phyloP scores from a whole-genome alignment of 2,113 vertebrate genomes.

The Ochotona princeps region DNA sequence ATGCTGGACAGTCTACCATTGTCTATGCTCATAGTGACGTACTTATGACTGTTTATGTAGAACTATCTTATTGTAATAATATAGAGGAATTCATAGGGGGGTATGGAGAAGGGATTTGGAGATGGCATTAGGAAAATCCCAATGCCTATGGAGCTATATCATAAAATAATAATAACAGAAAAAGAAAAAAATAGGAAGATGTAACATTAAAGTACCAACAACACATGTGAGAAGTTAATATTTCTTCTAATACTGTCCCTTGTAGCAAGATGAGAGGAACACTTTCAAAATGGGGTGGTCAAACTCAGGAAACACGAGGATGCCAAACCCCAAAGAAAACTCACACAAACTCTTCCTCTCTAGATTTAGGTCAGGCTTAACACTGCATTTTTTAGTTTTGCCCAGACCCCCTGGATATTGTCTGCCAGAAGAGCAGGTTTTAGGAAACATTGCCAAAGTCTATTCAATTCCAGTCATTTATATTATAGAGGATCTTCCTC shows the following conservation, averaged over 20 bases:
- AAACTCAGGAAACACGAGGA: background rate
- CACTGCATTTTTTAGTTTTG: background rate
- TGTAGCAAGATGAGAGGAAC: background rate
- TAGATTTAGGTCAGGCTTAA: background rate
- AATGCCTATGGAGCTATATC: too few species aligned
- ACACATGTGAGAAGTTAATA: constrained; percentile 11
- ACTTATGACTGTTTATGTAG: too few species aligned
- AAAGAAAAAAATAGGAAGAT: too few species aligned
- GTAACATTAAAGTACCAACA: background rate
- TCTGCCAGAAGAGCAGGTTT: background rate
- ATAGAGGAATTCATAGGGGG: too few species aligned
- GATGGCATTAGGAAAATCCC: too few species aligned
- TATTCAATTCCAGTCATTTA: background rate
- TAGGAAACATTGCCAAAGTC: background rate
- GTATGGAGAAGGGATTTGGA: too few species aligned
- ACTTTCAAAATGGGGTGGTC: background rate
- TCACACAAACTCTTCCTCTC: background rate
- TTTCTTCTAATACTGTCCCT: background rate
- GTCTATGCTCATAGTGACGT: too few species aligned
- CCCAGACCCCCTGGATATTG: rapidly evolving
- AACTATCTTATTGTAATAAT: too few species aligned
- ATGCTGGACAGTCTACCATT: too few species aligned
- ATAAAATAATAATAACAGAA: too few species aligned
- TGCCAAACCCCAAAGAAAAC: background rate
- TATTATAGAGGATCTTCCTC: background rate